These are phyloP conservation scores for Phyllostomus hastatus DNA, from an alignment of 2,113 vertebrate genomes.

Conservation along the genomic window DNA sequence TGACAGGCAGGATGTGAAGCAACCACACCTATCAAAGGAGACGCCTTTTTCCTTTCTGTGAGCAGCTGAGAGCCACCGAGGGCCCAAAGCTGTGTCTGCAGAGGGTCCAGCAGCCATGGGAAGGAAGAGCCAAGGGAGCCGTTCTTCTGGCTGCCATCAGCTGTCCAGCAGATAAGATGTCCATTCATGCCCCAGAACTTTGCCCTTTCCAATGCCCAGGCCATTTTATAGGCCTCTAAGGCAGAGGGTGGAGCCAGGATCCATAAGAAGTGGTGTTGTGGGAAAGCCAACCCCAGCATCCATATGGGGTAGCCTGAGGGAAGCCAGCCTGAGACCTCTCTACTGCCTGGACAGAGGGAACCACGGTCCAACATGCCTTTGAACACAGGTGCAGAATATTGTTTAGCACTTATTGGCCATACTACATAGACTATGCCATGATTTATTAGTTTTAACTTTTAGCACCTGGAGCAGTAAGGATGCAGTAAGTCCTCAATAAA, in stretches of 20 bases:
- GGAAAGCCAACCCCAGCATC: not conserved
- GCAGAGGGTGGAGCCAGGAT: not conserved
- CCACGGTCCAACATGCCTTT: not conserved
- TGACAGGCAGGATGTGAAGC: not conserved
- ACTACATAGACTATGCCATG: not conserved
- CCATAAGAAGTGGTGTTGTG: not conserved
- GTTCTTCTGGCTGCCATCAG: not conserved
- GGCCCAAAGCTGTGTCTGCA: not conserved
- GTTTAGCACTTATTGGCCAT: not conserved
- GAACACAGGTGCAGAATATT: not conserved
- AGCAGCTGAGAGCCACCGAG: not conserved
- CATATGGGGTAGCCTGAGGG: not conserved
- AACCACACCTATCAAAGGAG: not conserved
- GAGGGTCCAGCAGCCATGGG: not conserved
- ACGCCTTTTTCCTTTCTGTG: not conserved
- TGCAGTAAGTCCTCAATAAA: not conserved
- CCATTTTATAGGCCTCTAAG: not conserved
- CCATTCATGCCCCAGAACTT: not conserved
- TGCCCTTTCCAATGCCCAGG: not conserved
- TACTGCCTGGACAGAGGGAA: not conserved
- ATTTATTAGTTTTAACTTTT: not conserved
- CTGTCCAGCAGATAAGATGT: not conserved
- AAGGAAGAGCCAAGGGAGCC: not conserved
- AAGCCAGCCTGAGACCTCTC: not conserved
- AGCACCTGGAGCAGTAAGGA: not conserved